Evolutionary conservation across 2,888 invertebrate genomes (phyloP).

Genomic region (Girardia tigrina): DNA sequence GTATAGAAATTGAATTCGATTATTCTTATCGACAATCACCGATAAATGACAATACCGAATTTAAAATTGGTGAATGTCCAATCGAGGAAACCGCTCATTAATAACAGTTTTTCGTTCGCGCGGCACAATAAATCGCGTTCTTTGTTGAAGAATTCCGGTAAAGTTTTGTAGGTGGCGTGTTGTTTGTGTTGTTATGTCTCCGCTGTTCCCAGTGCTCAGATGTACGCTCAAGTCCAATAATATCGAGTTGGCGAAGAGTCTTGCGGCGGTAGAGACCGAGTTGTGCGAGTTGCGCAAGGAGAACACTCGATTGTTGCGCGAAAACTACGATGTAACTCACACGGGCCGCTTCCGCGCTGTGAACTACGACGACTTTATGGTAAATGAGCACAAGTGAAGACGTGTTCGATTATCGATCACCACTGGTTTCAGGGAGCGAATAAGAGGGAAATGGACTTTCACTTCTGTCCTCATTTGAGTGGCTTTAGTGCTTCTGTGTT

Average conservation of each 20-base stretch:
- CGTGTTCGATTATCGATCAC: too few relatives aligned
- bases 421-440: too few relatives aligned
- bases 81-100: background rate
- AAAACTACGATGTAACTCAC: background rate
- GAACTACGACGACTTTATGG: background rate
- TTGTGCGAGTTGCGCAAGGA: background rate
- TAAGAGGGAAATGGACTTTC: too few relatives aligned
- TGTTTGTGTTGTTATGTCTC: background rate
- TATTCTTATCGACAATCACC: too few relatives aligned
- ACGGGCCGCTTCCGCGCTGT: background rate
- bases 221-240: conserved; percentile 8
- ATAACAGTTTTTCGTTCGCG: background rate
- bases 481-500: too few relatives aligned
- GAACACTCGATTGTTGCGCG: background rate
- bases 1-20: too few relatives aligned
- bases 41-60: too few relatives aligned
- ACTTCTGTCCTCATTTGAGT: too few relatives aligned
- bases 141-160: conserved; percentile 5
- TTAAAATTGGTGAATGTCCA: too few relatives aligned
- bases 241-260: background rate
- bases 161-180: background rate
- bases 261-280: background rate
- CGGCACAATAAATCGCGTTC: background rate
- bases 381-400: too few relatives aligned
- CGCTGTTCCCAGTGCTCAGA: too few relatives aligned